Percentiles rank a stretch among this genome's conserved stretches.
Conservation (phyloP, 2,113 vertebrate genomes). For the Cynoglossus semilaevis region DNA sequence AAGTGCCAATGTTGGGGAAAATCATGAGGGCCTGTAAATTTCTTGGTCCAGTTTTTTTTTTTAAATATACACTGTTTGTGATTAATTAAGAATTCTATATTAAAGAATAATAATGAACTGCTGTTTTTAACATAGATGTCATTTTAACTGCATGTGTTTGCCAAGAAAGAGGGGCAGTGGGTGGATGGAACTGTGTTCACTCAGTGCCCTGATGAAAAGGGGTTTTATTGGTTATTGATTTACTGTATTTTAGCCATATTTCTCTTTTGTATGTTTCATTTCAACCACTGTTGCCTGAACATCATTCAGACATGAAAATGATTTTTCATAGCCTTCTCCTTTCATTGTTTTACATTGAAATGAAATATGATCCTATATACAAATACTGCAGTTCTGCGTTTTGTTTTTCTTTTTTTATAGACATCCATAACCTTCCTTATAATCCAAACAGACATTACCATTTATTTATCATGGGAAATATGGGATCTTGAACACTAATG, state of each 20-base stretch:
- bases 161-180: conserved; percentile 57
- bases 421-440: no score
- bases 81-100: conserved; percentile 76
- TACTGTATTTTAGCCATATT: conserved; percentile 80
- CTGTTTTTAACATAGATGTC: conserved; percentile 76
- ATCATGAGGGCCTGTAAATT: conserved; percentile 65
- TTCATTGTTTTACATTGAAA: conserved; percentile 84
- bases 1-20: conserved; percentile 82
- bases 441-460: neutral
- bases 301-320: conserved; percentile 82
- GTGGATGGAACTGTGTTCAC: conserved; percentile 65
- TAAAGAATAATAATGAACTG: conserved; percentile 76
- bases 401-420: conserved; percentile 20
- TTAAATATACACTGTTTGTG: conserved; percentile 76
- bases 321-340: conserved; percentile 85
- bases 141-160: conserved; percentile 79
- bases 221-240: conserved; percentile 75
- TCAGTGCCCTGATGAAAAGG: conserved; percentile 56
- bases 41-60: conserved; percentile 75
- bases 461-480: no score
- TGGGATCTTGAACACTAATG: no score
- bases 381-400: conserved; percentile 41
- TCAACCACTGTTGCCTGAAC: conserved; percentile 86
- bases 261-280: conserved; percentile 77
- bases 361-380: conserved; percentile 81